Evolutionary conservation across 1,140 invertebrate species (phyloP), one percentile per base, ranked within the genome.

Genomic region (Tetramorium alpestre): DNA sequence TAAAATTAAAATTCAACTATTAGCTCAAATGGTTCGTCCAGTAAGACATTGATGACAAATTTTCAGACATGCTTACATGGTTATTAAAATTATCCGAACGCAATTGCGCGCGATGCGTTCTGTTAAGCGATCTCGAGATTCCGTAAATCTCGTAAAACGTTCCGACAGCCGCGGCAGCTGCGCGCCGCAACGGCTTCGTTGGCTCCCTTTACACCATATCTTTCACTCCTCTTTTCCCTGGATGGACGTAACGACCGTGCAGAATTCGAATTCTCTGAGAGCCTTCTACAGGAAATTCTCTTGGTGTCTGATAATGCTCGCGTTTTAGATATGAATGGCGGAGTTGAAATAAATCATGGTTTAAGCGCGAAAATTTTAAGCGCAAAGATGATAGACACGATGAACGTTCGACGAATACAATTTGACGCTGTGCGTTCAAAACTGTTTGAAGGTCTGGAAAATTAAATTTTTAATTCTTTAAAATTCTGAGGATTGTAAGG

Each of bases 61-160:
- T 69, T 25, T 25, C 70, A 10, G 7, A 5, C 64, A 87, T 77
- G n/a, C 33, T 41, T 38, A 16, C 28, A 38, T 38, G 62, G 85
- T 87, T 88, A 88, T 84, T 56, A 49, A 47, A 69, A 44, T 49
- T 22, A 18, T 13, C 2, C 28, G n/a, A n/a, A n/a, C 13, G n/a
- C 56, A 56, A 28, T 58, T 65, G 64, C 58, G 67, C 16, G 33
- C 13, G 51, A 58, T 56, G 33, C 75, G 69, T 75, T 62, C 54
- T 49, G 70, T 56, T 51, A 51, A 47, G 41, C 16, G 54, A 69
- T 69, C 65, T 49, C 16, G 47, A 82, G 70, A 89, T 87, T 76
- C 86, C 51, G 60, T 13, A 41, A 54, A 67, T 89, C 85, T 88
- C 78, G 72, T 89, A 87, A 89, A 89, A 89, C 47, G 49, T 38